phyloP scores from a whole-genome alignment of 2,113 vertebrate genomes.

The Rhinoderma darwinii region DNA sequence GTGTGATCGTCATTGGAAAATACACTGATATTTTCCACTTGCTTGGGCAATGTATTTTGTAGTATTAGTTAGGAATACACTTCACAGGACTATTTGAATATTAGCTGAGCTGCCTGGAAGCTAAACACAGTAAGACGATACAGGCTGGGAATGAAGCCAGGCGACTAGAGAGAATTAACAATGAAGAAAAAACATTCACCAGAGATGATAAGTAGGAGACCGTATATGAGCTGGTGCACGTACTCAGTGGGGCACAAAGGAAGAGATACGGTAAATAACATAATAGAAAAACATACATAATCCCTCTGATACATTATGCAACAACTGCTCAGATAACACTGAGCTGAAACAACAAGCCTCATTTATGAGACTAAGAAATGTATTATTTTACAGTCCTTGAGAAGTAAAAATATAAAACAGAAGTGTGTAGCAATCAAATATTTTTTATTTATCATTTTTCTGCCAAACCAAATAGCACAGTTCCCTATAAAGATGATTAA shows the following conservation, averaged over 20 bases:
- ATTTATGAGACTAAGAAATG: not conserved
- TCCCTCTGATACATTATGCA: conserved; percentile 33
- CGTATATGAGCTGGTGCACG: not conserved
- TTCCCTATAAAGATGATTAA: not conserved
- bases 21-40: not conserved
- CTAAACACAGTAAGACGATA: not conserved
- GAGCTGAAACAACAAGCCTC: not conserved
- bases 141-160: conserved; percentile 24
- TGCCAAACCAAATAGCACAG: conserved; percentile 1
- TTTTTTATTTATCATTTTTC: not conserved
- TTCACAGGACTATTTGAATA: conserved; percentile 32
- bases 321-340: not conserved
- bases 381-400: not conserved
- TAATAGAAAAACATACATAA: conserved; percentile 26
- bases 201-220: conserved; percentile 31
- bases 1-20: not conserved
- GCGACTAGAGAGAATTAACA: conserved; percentile 38
- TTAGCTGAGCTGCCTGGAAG: conserved; percentile 21
- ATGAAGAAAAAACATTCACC: conserved; percentile 32
- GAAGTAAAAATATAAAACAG: not conserved
- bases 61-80: conserved; percentile 33
- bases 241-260: not conserved
- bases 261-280: conserved; percentile 20
- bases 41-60: not conserved
- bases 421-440: not conserved